Percentiles rank a stretch among this genome's conserved stretches.
phyloP scores from a whole-genome alignment of 2,888 invertebrate genomes.

The Hetaerina titia region DNA sequence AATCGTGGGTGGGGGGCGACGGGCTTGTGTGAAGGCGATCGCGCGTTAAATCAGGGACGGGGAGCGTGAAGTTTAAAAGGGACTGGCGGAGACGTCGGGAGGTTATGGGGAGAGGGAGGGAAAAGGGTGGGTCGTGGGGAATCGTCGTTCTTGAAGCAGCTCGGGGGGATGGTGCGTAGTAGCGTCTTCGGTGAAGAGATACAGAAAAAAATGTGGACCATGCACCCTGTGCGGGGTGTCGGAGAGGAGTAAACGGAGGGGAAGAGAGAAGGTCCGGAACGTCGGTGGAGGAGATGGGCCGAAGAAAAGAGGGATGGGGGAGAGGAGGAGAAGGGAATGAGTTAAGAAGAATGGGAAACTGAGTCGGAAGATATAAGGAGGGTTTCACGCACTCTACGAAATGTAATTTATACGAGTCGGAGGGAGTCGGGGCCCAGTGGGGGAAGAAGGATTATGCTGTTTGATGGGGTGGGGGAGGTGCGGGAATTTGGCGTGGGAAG shows the following conservation, averaged over 20 bases:
- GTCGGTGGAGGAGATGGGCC: not conserved
- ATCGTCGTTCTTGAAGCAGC: too few relatives aligned
- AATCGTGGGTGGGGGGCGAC: too few relatives aligned
- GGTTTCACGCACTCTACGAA: slow-evolving; percentile 53
- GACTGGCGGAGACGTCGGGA: not conserved
- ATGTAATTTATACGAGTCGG: slow-evolving; percentile 44
- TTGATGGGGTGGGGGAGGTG: not conserved
- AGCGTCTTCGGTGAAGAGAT: not conserved
- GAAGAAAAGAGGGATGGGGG: not conserved
- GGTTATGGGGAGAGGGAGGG: not conserved
- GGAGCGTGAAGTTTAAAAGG: too few relatives aligned
- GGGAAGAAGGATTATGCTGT: slow-evolving; percentile 23
- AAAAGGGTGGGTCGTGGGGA: not conserved
- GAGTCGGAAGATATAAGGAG: slow-evolving; percentile 15
- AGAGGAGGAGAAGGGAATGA: slow-evolving; percentile 19
- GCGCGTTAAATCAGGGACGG: too few relatives aligned
- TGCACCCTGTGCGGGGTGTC: not conserved
- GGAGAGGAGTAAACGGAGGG: not conserved
- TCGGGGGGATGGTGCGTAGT: too few relatives aligned
- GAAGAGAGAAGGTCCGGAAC: not conserved
- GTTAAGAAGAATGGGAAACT: slow-evolving; percentile 11
- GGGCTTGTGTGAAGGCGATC: too few relatives aligned
- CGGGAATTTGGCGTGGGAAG: too few relatives aligned
- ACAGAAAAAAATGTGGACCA: not conserved
- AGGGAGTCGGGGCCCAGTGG: not conserved